These are phyloP conservation scores for Henricia sp. DNA, from an alignment of 53 echinoderm and acorn worm species.

Conservation along the genomic window DNA sequence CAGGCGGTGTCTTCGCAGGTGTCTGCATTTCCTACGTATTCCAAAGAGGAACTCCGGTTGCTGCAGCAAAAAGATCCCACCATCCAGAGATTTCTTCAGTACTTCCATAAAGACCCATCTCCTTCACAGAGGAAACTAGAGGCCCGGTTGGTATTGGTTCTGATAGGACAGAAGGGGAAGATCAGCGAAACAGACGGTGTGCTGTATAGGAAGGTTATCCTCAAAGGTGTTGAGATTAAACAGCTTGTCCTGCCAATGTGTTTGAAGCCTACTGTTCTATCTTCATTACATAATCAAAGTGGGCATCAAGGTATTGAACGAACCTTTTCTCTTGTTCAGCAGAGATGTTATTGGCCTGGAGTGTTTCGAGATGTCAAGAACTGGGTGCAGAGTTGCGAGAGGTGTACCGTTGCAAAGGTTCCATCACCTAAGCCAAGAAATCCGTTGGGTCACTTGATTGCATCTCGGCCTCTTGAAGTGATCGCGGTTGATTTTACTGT, in stretches of 20 bases:
- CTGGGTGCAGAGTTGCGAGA: neutral
- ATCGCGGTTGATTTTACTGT: constrained; percentile 75
- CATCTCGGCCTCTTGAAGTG: constrained; percentile 61
- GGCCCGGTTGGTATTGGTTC: neutral
- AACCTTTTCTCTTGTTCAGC: constrained; percentile 1
- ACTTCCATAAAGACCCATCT: neutral
- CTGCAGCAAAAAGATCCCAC: neutral
- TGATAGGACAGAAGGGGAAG: neutral
- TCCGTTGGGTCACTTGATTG: constrained; percentile 11
- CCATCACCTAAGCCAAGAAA: neutral
- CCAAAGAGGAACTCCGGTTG: neutral
- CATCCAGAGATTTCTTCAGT: constrained; percentile 5
- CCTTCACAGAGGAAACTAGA: neutral
- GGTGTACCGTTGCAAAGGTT: neutral
- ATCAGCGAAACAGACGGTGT: neutral
- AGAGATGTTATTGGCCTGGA: constrained; percentile 21
- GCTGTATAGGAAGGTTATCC: neutral
- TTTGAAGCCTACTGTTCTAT: neutral
- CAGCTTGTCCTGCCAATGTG: constrained; percentile 17
- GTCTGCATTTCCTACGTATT: constrained; percentile 12
- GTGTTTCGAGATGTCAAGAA: constrained; percentile 12
- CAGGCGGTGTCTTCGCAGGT: constrained; percentile 1
- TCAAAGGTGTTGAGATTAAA: neutral
- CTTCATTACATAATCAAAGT: constrained; percentile 5
- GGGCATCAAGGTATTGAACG: constrained; percentile 31